Conservation (phyloP, 53 echinoderm and acorn worm genomes). For the Paracentrotus lividus region DNA sequence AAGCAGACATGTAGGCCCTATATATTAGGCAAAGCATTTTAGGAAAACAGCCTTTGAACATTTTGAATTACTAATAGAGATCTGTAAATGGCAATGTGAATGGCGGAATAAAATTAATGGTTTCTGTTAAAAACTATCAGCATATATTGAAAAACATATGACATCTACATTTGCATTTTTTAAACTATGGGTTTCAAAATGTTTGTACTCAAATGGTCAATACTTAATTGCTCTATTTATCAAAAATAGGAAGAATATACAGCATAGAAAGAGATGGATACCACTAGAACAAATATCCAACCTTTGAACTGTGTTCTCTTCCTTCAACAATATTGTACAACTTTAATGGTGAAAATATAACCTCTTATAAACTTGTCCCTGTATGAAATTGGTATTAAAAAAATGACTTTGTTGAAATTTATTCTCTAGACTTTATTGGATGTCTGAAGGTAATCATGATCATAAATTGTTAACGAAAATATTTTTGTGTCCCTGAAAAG, state of each 20-base stretch:
- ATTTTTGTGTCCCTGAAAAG: not conserved
- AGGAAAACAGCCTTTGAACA: not conserved
- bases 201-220: too few species aligned
- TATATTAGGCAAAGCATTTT: not conserved
- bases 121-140: too few species aligned
- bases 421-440: too few species aligned
- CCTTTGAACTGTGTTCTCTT: not conserved
- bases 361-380: not conserved
- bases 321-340: not conserved
- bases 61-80: not conserved
- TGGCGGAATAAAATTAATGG: too few species aligned
- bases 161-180: too few species aligned
- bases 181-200: not conserved
- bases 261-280: not conserved
- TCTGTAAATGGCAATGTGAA: not conserved
- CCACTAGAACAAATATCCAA: not conserved
- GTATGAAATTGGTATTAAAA: too few species aligned
- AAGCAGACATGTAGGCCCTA: not conserved
- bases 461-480: not conserved
- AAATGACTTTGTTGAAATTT: too few species aligned
- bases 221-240: too few species aligned
- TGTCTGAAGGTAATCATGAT: too few species aligned
- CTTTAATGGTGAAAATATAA: not conserved
- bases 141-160: too few species aligned
- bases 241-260: too few species aligned